These are phyloP conservation scores for Volucella bombylans DNA, from an alignment of 2,888 invertebrate genomes.

Conservation along the genomic window DNA sequence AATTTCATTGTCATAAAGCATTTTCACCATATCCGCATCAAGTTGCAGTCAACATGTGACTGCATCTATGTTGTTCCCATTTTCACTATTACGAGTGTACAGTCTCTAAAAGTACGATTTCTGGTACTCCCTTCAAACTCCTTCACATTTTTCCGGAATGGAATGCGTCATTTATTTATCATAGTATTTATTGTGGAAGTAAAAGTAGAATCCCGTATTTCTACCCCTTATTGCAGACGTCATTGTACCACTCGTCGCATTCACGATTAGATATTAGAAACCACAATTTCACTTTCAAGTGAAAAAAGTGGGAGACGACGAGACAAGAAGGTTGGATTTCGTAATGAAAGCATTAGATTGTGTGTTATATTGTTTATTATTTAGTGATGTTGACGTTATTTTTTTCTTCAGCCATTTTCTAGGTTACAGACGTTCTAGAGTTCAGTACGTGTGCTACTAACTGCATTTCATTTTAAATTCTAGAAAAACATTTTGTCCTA, in stretches of 20 bases:
- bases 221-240: not conserved
- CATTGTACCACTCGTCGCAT: slow-evolving; percentile 6
- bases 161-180: too few species aligned
- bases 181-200: not conserved
- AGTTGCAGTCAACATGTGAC: not conserved
- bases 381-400: not conserved
- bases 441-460: too few species aligned
- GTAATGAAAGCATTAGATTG: slow-evolving; percentile 4
- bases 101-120: too few species aligned
- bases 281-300: slow-evolving; percentile 51
- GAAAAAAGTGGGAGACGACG: slow-evolving; percentile 9
- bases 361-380: not conserved
- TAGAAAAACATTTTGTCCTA: too few species aligned
- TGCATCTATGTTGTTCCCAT: not conserved
- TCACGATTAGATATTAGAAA: slow-evolving; percentile 7
- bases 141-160: too few species aligned
- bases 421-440: too few species aligned
- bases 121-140: too few species aligned
- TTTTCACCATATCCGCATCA: not conserved
- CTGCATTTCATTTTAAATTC: too few species aligned
- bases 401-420: not conserved
- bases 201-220: not conserved
- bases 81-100: not conserved
- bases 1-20: not conserved
- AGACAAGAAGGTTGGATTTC: slow-evolving; percentile 34